Percentiles rank a stretch among this genome's conserved stretches.
Conservation (phyloP, 2,113 vertebrate species). For the Mola mola region DNA sequence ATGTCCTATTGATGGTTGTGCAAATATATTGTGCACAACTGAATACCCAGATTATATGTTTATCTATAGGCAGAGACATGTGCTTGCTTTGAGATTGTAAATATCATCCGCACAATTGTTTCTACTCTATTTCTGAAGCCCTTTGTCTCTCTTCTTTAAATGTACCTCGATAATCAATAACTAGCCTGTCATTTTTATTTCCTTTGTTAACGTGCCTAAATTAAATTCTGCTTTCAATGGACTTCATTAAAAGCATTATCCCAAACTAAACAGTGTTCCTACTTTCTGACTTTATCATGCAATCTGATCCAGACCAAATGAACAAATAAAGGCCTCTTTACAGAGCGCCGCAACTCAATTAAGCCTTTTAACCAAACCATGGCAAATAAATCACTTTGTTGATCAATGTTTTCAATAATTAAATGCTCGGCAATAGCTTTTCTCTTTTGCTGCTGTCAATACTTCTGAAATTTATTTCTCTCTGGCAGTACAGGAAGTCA, state of each 20-base stretch:
- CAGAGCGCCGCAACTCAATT: conserved; percentile 71
- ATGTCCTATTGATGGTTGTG: conserved; percentile 27
- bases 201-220: conserved; percentile 18
- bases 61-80: neutral
- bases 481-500: conserved; percentile 86
- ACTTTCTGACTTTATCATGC: conserved; percentile 27
- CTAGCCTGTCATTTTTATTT: conserved; percentile 3
- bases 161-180: conserved; percentile 1
- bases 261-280: conserved; percentile 32
- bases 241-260: conserved; percentile 29
- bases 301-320: conserved; percentile 63
- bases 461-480: conserved; percentile 81
- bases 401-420: conserved; percentile 86
- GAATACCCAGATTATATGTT: conserved; percentile 1
- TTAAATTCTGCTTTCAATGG: conserved; percentile 23
- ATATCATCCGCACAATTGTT: conserved; percentile 29
- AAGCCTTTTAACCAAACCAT: conserved; percentile 75
- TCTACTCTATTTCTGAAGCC: conserved; percentile 25
- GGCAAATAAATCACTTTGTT: conserved; percentile 82
- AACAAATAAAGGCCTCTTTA: conserved; percentile 69
- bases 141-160: neutral
- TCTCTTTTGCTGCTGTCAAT: conserved; percentile 83
- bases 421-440: conserved; percentile 84
- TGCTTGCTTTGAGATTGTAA: conserved; percentile 19
- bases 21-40: neutral